A percentile compares a stretch with the other conserved stretches of the same genome.
These are phyloP conservation scores for Paedocypris micromegethes DNA, from an alignment of 2,797 vertebrate species.

Conservation along the genomic window DNA sequence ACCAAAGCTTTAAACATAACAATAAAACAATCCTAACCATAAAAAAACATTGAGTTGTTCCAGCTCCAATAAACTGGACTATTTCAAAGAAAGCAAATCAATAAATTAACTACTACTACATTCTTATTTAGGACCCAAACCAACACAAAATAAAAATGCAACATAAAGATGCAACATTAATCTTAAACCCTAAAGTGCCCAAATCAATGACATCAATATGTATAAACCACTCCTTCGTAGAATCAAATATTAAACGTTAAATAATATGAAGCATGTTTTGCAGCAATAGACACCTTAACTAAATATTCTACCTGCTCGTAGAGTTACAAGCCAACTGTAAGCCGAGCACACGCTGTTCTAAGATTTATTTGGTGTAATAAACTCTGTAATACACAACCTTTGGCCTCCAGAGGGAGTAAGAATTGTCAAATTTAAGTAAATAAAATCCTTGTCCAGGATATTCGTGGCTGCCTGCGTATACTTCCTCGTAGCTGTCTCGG, in stretches of 20 bases:
- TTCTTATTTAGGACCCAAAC: not conserved
- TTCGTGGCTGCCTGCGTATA: constrained; percentile 97
- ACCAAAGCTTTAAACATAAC: too few species aligned
- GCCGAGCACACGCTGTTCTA: constrained; percentile 11
- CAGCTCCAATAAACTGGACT: too few species aligned
- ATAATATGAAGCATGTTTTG: not conserved
- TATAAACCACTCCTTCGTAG: constrained; percentile 18
- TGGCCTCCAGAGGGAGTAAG: constrained; percentile 97
- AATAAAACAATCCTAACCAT: too few species aligned
- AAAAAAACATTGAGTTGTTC: too few species aligned
- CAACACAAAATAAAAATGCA: not conserved
- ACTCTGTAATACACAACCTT: constrained; percentile 99
- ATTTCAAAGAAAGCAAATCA: too few species aligned
- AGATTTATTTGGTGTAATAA: constrained; percentile 94
- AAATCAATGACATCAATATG: constrained; percentile 9
- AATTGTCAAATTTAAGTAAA: constrained; percentile 99
- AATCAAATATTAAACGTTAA: constrained; percentile 11
- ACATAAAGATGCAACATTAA: not conserved
- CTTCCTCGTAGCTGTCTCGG: constrained; percentile 97
- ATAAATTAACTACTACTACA: too few species aligned
- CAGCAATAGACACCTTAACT: not conserved
- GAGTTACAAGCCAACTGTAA: not conserved
- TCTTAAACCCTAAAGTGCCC: constrained; percentile 22
- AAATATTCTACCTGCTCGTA: not conserved
- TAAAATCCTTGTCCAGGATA: constrained; percentile 96